phyloP scores from a whole-genome alignment of 2,113 vertebrate species.

The Dascyllus trimaculatus region DNA sequence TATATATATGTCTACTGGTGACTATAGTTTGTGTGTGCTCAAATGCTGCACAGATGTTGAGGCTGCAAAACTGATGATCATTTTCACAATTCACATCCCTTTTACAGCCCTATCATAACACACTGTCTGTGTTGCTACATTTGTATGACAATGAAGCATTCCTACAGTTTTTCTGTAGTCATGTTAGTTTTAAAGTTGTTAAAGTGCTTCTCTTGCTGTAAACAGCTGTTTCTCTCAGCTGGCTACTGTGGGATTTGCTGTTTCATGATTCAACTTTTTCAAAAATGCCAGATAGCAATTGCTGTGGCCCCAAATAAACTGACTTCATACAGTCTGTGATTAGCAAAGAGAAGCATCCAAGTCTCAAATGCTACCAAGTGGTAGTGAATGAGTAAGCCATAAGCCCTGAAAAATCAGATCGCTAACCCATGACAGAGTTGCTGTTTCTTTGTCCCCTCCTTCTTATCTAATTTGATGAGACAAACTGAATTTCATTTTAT shows the following conservation, averaged over 20 bases:
- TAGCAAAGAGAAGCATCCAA: neutral
- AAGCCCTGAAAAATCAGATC: conserved; percentile 36
- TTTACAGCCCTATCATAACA: neutral
- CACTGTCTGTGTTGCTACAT: neutral
- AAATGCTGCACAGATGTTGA: neutral
- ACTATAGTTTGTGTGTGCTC: neutral
- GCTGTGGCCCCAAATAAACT: neutral
- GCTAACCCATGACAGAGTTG: conserved; percentile 42
- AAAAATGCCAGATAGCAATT: neutral
- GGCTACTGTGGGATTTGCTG: neutral
- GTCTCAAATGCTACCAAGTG: conserved; percentile 9
- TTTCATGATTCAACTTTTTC: neutral
- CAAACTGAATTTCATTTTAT: conserved; percentile 55
- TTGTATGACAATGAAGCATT: neutral
- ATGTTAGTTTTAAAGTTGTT: conserved; percentile 1
- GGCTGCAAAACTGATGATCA: neutral
- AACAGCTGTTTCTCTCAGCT: neutral
- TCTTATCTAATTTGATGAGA: conserved; percentile 54
- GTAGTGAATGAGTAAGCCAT: conserved; percentile 21
- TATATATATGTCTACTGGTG: neutral
- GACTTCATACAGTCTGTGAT: conserved; percentile 29
- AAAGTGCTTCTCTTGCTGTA: neutral
- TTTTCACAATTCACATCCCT: neutral
- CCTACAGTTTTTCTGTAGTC: neutral
- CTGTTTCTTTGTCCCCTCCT: conserved; percentile 15